Evolutionary conservation across 1,140 invertebrate genomes (phyloP), one percentile per base, ranked within the genome.

Genomic region (Colletes gigas): DNA sequence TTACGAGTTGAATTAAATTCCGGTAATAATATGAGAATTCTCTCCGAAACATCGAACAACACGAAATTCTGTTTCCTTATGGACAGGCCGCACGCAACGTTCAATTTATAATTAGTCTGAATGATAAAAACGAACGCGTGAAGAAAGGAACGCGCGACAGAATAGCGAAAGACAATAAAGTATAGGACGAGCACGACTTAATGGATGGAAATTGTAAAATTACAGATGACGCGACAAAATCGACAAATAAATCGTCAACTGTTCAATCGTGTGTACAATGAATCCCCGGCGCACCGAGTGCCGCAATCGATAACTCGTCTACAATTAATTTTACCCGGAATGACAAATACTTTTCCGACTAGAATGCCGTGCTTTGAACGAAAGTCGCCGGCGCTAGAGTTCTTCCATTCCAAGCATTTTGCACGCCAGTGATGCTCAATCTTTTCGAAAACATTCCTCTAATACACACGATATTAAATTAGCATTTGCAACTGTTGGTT

Each of bases 291-390:
- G 78, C 50, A 63, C 82, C 60, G 68, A 65, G 72, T 71, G 77
- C 73, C 78, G 21, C 83, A 84, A 85, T 84, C 83, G 82, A 84
- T 84, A 75, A 81, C 82, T 68, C 83, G 71, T 76, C 84, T 68
- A 80, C 73, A 85, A 85, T 85, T 85, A 81, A 85, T 85, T 83
- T 78, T 57, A 30, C 60, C 60, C 17, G 15, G 82, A 84, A 71
- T 84, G 83, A 84, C 83, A 68, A 84, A 74, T 78, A 81, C 69
- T 78, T 85, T 67, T 54, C 44, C 41, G 3, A 14, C 15, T 14
- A 39, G 47, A 39, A 50, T 50, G 7, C 17, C 39, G 54, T 15
- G n/a, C 30, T 66, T 67, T 21, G 44, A 67, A 65, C 60, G 70
- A 52, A 76, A 74, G 71, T 50, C 81, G 54, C 68, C 81, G 19